These are phyloP conservation scores for Lymantria monacha DNA, from an alignment of 2,888 invertebrate species.

Conservation along the genomic window DNA sequence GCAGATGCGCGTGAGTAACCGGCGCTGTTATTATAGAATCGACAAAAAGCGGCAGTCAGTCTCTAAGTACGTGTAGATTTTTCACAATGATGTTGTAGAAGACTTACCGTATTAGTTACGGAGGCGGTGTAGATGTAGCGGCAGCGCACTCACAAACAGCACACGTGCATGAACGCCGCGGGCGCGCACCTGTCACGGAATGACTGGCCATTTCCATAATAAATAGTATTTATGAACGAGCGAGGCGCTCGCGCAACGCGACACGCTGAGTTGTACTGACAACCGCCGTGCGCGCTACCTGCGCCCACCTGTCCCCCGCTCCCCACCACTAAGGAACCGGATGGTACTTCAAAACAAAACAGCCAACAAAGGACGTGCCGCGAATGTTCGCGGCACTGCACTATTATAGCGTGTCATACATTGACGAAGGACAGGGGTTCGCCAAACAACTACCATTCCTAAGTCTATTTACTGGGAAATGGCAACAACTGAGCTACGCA, in stretches of 20 bases:
- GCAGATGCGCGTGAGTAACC: conserved; percentile 72
- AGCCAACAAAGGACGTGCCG: conserved; percentile 81
- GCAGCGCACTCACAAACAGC: conserved; percentile 79
- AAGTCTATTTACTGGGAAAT: conserved; percentile 47
- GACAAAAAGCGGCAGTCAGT: conserved; percentile 53
- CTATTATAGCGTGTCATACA: conserved; percentile 43
- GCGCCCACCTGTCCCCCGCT: conserved; percentile 78
- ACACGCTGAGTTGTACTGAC: conserved; percentile 72
- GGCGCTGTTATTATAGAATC: conserved; percentile 59
- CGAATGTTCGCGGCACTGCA: conserved; percentile 75
- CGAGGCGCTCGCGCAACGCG: conserved; percentile 75
- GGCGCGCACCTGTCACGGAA: conserved; percentile 80
- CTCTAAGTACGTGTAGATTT: conserved; percentile 42
- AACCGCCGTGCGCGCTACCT: conserved; percentile 72
- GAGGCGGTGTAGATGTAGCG: conserved; percentile 56
- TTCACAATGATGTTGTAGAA: conserved; percentile 40
- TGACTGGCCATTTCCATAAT: conserved; percentile 75
- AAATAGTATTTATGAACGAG: conserved; percentile 56
- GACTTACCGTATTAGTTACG: conserved; percentile 57
- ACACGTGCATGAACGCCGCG: conserved; percentile 78
- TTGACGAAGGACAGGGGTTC: conserved; percentile 42
- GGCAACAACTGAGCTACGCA: conserved; percentile 69
- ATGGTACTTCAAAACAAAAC: conserved; percentile 81
- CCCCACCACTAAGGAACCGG: conserved; percentile 78
- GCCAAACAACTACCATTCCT: conserved; percentile 42